Conservation (phyloP, 2,888 invertebrate genomes). For the Folsomia manolachei region DNA sequence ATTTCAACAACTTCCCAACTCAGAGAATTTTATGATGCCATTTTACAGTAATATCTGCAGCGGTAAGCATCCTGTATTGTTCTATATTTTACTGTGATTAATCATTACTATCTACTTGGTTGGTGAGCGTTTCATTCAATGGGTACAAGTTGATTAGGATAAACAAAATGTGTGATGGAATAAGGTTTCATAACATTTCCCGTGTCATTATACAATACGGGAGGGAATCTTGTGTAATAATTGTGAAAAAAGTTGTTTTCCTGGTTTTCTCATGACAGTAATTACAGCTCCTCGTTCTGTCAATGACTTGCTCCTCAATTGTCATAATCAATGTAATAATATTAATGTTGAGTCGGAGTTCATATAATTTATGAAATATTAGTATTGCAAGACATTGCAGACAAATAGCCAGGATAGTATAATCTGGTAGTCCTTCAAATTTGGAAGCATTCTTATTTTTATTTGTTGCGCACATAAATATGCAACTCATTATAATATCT, state of each 20-base stretch:
- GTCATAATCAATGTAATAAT: too few relatives aligned
- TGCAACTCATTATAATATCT: not conserved
- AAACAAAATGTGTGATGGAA: not conserved
- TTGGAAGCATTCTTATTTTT: not conserved
- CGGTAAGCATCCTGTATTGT: slow-evolving; percentile 15
- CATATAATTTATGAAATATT: too few relatives aligned
- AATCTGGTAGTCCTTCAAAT: not conserved
- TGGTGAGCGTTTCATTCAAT: not conserved
- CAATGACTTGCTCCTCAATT: slow-evolving; percentile 6
- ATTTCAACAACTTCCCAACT: too few relatives aligned
- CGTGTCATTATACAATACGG: not conserved
- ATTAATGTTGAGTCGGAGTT: too few relatives aligned
- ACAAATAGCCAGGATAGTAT: not conserved
- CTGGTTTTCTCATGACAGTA: not conserved
- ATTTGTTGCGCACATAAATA: not conserved
- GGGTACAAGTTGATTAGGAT: too few relatives aligned
- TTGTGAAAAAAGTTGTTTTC: slow-evolving; percentile 3
- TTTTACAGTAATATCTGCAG: slow-evolving; percentile 14
- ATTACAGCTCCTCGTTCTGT: not conserved
- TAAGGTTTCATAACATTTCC: slow-evolving; percentile 5
- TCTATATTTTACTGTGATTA: too few relatives aligned
- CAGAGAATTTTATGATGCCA: not conserved
- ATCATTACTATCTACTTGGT: not conserved
- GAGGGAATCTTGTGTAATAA: too few relatives aligned
- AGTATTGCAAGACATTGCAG: too few relatives aligned